Percentiles rank a stretch among this genome's conserved stretches.
Conservation (phyloP, 2,113 vertebrate species). For the Festucalex cinctus region DNA sequence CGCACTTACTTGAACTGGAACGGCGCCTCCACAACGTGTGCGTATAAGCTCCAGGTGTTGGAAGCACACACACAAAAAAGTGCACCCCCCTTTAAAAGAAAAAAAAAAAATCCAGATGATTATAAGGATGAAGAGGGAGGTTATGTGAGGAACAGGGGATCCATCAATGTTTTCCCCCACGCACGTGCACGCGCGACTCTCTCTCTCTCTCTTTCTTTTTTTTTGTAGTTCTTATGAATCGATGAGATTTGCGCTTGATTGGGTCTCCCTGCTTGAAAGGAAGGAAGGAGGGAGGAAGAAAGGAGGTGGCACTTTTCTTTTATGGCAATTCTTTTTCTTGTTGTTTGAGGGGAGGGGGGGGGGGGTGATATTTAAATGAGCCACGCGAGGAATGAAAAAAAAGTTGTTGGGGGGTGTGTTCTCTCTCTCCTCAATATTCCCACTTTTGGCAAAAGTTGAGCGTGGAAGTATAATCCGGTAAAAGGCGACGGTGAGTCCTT, state of each 20-base stretch:
- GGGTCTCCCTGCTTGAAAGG: slow-evolving; percentile 86
- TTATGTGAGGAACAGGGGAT: slow-evolving; percentile 2
- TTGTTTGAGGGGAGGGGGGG: slow-evolving; percentile 8
- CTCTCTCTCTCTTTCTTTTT: background rate
- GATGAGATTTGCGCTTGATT: slow-evolving; percentile 93
- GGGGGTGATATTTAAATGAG: slow-evolving; percentile 68
- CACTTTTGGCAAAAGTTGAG: background rate
- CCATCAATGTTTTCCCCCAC: background rate
- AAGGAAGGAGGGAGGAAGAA: slow-evolving; percentile 69
- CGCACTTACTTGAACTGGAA: slow-evolving; percentile 3
- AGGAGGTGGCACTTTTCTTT: slow-evolving; percentile 30
- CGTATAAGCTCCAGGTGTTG: slow-evolving; percentile 2
- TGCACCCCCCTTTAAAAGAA: background rate
- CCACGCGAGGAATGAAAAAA: slow-evolving; percentile 68
- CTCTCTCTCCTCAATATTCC: background rate
- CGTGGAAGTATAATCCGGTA: background rate
- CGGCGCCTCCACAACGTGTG: background rate
- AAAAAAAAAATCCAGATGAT: background rate
- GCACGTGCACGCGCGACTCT: background rate
- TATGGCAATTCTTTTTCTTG: background rate
- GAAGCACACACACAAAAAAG: background rate
- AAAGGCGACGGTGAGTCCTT: background rate
- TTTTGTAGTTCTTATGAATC: slow-evolving; percentile 47
- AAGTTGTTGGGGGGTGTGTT: slow-evolving; percentile 16
- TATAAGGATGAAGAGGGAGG: background rate